These are phyloP conservation scores for Eidolon dupreanum DNA, from an alignment of 2,797 vertebrate species.

Conservation along the genomic window DNA sequence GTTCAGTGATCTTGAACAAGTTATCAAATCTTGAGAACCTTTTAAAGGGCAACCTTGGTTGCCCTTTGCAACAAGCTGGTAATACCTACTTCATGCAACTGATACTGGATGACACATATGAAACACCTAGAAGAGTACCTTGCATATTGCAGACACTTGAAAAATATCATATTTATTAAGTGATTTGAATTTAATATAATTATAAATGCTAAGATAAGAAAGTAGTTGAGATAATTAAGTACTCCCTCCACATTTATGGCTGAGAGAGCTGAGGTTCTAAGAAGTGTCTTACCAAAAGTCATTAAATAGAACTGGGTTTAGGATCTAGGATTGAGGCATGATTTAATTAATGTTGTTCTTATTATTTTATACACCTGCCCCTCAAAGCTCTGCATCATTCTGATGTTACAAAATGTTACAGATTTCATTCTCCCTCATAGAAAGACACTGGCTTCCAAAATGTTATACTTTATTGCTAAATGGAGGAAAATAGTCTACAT, in stretches of 20 bases:
- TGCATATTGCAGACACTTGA: not conserved
- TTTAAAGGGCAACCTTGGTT: not conserved
- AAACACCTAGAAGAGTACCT: not conserved
- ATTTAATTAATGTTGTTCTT: not conserved
- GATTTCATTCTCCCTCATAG: not conserved
- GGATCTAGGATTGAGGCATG: not conserved
- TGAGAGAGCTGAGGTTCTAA: not conserved
- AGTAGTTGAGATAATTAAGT: not conserved
- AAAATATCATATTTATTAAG: not conserved
- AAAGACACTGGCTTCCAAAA: not conserved
- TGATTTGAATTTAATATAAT: not conserved
- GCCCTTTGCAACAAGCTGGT: not conserved
- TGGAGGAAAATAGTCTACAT: not conserved
- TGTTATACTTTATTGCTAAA: not conserved
- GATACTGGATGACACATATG: not conserved
- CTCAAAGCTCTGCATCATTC: not conserved
- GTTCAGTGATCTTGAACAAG: not conserved
- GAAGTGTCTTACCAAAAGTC: not conserved
- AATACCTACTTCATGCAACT: not conserved
- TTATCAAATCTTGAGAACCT: not conserved
- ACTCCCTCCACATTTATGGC: not conserved
- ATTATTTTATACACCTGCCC: not conserved
- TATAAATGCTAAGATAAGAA: not conserved
- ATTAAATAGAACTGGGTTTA: not conserved
- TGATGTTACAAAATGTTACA: not conserved